A percentile compares a stretch with the other conserved stretches of the same genome.
phyloP scores from a whole-genome alignment of 2,797 vertebrate genomes.

The Phrynocephalus guinanensis region DNA sequence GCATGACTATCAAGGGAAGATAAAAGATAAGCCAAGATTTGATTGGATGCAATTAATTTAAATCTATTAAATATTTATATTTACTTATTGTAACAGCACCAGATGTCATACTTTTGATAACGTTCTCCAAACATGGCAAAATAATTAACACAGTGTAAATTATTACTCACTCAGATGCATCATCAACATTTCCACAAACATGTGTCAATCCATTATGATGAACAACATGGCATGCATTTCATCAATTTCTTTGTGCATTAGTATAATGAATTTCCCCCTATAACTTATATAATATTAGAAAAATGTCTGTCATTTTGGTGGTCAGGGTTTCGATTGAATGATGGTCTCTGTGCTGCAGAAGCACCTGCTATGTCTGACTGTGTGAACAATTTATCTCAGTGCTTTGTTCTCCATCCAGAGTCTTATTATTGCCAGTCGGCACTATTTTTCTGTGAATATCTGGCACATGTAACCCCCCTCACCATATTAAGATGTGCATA shows the following conservation, averaged over 20 bases:
- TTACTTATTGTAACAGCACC: constrained; percentile 70
- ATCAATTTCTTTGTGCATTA: constrained; percentile 40
- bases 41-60: constrained; percentile 51
- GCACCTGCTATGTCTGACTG: background rate
- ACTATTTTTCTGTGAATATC: too few relatives aligned
- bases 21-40: constrained; percentile 46
- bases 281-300: constrained; percentile 30
- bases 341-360: background rate
- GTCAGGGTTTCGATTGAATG: background rate
- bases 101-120: constrained; percentile 71
- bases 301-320: background rate
- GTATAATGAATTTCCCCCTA: constrained; percentile 25
- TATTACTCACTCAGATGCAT: constrained; percentile 71
- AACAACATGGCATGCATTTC: constrained; percentile 53
- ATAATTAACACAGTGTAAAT: constrained; percentile 76
- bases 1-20: constrained; percentile 6
- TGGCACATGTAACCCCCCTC: too few relatives aligned
- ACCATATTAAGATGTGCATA: too few relatives aligned
- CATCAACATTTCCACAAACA: constrained; percentile 56
- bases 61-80: constrained; percentile 69
- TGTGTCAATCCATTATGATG: constrained; percentile 59
- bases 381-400: background rate
- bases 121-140: constrained; percentile 63
- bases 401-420: background rate
- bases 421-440: background rate